Evolutionary conservation across 1,140 invertebrate genomes (phyloP), one percentile per base, ranked within the genome.

Genomic region (Dinothrombium tinctorium): DNA sequence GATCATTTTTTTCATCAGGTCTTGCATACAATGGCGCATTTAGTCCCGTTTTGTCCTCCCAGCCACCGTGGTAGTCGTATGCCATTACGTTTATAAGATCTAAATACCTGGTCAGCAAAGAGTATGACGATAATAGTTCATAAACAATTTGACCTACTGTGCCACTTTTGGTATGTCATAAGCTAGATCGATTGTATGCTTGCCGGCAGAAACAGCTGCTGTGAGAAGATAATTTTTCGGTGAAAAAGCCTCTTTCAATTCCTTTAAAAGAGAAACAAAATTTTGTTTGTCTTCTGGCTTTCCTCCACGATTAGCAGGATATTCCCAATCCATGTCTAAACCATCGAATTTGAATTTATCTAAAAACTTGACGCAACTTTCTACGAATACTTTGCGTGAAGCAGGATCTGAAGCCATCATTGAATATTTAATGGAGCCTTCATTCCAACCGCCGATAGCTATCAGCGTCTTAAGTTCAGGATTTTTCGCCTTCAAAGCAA

Each of bases 41-140:
- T 31, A 58, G 52, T 14, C 48, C 43, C 2, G 28, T 72, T 36
- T 61, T 63, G 0, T 59, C 61, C 49, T 84, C 75, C 78, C 79
- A 86, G 3, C 70, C 64, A 4, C 80, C 79, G 50, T 84, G 78
- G 57, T 81, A 84, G 59, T 89, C 81, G 52, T 86, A 87, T 42
- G 73, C 72, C 79, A 86, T 83, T 45, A 87, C 66, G 49, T 84
- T 79, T 17, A 90, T 68, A 31, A 72, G 74, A 58, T 87, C 78
- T 12, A 86, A 55, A 31, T 53, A 49, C 21, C 52, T 54, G 26
- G 73, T 69, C 24, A 86, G 59, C 47, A 67, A 62, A 21, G n/a
- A n/a, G 12, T 17, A n/a, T 33, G 20, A 14, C 15, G 12, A 17
- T 17, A 33, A 15, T 33, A n/a, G 15, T 33, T 33, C 8, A 6